Base-by-base conservation (phyloP, 2,888 invertebrate genomes). In the Tachina grossa region DNA sequence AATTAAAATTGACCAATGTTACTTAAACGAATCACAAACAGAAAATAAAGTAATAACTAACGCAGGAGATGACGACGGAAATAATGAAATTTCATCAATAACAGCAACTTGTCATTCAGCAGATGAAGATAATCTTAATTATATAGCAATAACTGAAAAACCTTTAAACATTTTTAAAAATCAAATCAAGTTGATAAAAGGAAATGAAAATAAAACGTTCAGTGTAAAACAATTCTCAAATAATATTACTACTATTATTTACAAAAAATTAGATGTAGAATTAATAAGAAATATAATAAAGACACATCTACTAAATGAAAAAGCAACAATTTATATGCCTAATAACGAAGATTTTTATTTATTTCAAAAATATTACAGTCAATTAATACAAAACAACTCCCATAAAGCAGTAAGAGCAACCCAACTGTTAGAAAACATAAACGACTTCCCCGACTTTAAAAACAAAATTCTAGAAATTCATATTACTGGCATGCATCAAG, bases 261-360 rank as follows among this genome's bases (percentile, higher is more conserved):
- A 31, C 31, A 31, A 31, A 31, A 31, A 31, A 31, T 31, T 31
- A 31, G 2, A 31, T 3, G 31, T 31, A 31, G 31, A 31, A 31
- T 31, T 31, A 31, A 31, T 31, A 31, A 31, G 4, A 31, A 31
- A 31, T 31, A 31, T 31, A 31, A 31, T 31, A 14, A 69, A 78
- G 43, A 19, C 51, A 63, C 9, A 78, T 55, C 22, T 78, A 43
- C 1, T 78, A 16, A 53, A 71, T 16, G 63, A 45, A 14, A 63
- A 78, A 19, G 9, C 39, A 43, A 51, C 77, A 31, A 49, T 78
- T 3, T 78, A 68, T 90, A 89, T 72, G 61, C 89, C 57, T 87
- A 88, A 59, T 59, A 88, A 39, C 31, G 85, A 4, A 87, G 89
- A 16, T 89, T 88, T 71, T 89, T 88, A 65, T 55, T 87, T 13